Conservation (phyloP, 2,888 invertebrate species). For the Plebejus melissa region DNA sequence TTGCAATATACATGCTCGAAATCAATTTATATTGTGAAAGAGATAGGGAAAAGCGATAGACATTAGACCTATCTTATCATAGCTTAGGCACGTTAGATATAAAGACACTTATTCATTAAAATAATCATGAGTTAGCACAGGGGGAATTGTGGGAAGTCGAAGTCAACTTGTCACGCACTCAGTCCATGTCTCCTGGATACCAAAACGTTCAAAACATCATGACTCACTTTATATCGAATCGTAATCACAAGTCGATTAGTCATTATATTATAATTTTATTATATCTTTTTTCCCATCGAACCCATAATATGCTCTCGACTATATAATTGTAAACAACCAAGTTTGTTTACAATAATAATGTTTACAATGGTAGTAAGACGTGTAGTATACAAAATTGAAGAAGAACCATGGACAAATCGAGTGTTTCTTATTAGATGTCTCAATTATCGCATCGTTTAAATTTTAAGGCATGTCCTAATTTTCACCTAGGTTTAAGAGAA, state of each 20-base stretch:
- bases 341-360: no score
- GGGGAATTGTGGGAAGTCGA: not conserved
- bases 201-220: not conserved
- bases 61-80: not conserved
- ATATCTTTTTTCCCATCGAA: not conserved
- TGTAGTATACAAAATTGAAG: no score
- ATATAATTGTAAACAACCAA: not conserved
- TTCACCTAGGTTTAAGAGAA: no score
- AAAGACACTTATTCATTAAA: not conserved
- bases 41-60: not conserved
- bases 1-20: slow-evolving; percentile 1
- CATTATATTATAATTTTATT: not conserved
- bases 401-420: no score
- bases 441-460: no score
- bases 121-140: not conserved
- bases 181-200: not conserved
- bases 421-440: no score
- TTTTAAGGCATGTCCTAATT: no score
- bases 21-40: slow-evolving; percentile 10
- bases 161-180: not conserved
- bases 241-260: not conserved
- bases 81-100: not conserved
- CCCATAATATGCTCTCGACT: not conserved
- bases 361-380: not conserved
- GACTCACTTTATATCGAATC: not conserved